These are phyloP conservation scores for Limosa lapponica DNA, from an alignment of 2,797 vertebrate genomes.

Conservation along the genomic window DNA sequence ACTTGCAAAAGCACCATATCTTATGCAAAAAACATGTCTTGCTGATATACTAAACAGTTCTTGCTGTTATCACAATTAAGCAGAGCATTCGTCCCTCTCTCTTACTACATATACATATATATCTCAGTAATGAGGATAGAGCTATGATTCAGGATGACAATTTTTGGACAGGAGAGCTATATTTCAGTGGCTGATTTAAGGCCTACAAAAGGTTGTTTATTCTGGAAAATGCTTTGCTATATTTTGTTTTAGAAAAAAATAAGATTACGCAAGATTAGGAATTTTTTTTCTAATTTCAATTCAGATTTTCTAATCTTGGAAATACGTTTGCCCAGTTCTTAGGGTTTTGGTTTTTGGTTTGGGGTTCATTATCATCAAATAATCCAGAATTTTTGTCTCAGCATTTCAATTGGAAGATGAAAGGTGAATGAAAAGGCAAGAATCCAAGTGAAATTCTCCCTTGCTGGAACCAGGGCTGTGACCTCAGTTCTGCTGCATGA, in stretches of 20 bases:
- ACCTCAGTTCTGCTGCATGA: background rate
- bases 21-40: constrained; percentile 13
- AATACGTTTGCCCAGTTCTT: background rate
- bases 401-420: background rate
- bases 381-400: background rate
- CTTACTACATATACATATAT: constrained; percentile 2
- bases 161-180: background rate
- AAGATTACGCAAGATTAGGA: background rate
- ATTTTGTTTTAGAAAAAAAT: background rate
- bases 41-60: background rate
- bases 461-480: background rate
- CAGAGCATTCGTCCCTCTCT: background rate
- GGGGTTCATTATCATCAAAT: background rate
- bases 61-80: constrained; percentile 8
- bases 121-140: background rate
- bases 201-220: background rate
- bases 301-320: constrained; percentile 14
- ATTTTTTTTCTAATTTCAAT: background rate
- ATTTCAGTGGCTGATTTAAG: constrained; percentile 3
- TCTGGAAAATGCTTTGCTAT: background rate
- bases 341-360: background rate
- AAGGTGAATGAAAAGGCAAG: background rate
- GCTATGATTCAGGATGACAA: background rate
- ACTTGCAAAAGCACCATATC: background rate
- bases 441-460: background rate